Percentiles rank a stretch among this genome's conserved stretches.
Conservation (phyloP, 2,888 invertebrate genomes). For the Germaria angustata region DNA sequence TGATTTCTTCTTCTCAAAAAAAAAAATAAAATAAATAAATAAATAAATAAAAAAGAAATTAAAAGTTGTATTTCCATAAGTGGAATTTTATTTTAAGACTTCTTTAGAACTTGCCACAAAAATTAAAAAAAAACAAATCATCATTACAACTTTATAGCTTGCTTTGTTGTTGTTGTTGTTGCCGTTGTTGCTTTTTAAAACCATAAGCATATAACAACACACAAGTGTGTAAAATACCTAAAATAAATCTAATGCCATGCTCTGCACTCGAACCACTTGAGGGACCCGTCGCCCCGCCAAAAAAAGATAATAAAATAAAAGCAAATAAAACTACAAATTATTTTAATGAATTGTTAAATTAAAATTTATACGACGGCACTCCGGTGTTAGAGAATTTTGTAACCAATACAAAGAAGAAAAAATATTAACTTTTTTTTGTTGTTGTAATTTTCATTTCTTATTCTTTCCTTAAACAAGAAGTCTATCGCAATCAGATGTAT, state of each 20-base stretch:
- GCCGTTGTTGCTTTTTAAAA: neutral
- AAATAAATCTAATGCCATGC: conserved; percentile 23
- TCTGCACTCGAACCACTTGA: neutral
- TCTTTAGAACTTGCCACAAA: conserved; percentile 38
- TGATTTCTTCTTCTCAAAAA: too few relatives aligned
- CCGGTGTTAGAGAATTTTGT: conserved; percentile 39
- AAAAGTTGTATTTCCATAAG: too few relatives aligned
- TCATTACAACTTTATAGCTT: conserved; percentile 46
- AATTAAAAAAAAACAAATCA: conserved; percentile 19
- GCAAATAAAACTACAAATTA: conserved; percentile 49
- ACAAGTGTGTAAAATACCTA: neutral
- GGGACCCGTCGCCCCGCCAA: neutral
- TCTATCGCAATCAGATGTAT: conserved; percentile 6
- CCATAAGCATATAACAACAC: conserved; percentile 9
- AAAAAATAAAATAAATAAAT: too few relatives aligned
- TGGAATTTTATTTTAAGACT: conserved; percentile 12
- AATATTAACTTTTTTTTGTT: neutral
- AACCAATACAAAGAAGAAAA: neutral
- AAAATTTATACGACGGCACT: conserved; percentile 59
- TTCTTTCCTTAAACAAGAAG: conserved; percentile 33
- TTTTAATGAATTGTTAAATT: conserved; percentile 64
- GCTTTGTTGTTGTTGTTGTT: neutral
- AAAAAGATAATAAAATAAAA: neutral
- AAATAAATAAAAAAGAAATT: too few relatives aligned
- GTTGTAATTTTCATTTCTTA: neutral